Conservation (phyloP, 2,113 vertebrate species). For the Platysternon megacephalum region DNA sequence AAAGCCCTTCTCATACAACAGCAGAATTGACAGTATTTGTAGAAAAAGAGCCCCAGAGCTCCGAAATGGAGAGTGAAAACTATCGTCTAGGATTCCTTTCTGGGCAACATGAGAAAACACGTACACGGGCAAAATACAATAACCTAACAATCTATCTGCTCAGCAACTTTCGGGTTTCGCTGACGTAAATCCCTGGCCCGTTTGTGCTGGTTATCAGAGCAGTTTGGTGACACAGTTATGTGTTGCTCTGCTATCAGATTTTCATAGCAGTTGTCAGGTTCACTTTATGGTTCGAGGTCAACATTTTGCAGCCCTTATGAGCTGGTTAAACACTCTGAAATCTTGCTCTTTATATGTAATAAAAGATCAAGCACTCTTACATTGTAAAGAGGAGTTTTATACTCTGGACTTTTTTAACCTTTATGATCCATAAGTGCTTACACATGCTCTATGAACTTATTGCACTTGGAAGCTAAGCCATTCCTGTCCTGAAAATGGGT, state of each 20-base stretch:
- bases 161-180: not conserved
- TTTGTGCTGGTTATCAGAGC: conserved; percentile 6
- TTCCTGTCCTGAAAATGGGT: not conserved
- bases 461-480: not conserved
- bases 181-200: not conserved
- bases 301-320: not conserved
- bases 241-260: conserved; percentile 38
- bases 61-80: not conserved
- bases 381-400: conserved; percentile 14
- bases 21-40: not conserved
- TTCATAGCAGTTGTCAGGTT: not conserved
- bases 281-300: conserved; percentile 47
- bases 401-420: conserved; percentile 33
- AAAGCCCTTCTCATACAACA: not conserved
- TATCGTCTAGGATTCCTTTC: not conserved
- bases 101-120: not conserved
- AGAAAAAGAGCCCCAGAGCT: not conserved
- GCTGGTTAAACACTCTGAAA: conserved; percentile 7
- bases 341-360: conserved; percentile 38
- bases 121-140: not conserved
- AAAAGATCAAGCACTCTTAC: not conserved
- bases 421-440: conserved; percentile 17
- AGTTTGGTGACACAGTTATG: not conserved
- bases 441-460: not conserved
- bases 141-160: not conserved